phyloP scores from a whole-genome alignment of 2,888 invertebrate genomes.

The Clistopyga incitator region DNA sequence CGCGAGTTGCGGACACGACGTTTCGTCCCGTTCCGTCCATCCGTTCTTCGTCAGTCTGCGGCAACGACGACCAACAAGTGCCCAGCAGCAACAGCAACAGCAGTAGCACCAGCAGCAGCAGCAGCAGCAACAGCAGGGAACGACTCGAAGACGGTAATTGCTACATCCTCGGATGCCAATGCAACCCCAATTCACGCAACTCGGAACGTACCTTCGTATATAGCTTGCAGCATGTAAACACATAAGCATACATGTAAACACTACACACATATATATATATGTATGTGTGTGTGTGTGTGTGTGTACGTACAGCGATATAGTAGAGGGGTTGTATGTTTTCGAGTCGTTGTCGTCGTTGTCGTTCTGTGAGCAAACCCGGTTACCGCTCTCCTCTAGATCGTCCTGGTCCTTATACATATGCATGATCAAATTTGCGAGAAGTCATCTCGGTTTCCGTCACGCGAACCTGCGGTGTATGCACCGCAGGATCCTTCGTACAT shows the following conservation, averaged over 20 bases:
- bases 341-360: constrained; percentile 36
- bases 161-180: constrained; percentile 81
- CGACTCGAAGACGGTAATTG: constrained; percentile 78
- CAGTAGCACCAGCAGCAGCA: constrained; percentile 16
- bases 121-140: constrained; percentile 73
- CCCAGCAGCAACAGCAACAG: constrained; percentile 16
- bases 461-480: constrained; percentile 77
- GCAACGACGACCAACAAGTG: constrained; percentile 45
- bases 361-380: constrained; percentile 37
- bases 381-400: constrained; percentile 31
- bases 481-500: constrained; percentile 33
- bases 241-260: background rate
- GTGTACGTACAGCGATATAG: no score
- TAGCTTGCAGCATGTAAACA: constrained; percentile 19
- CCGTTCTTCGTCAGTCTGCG: constrained; percentile 47
- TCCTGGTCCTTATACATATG: constrained; percentile 71
- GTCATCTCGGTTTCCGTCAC: constrained; percentile 80
- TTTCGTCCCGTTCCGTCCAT: constrained; percentile 40
- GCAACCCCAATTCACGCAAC: constrained; percentile 77
- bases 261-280: background rate
- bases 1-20: constrained; percentile 71
- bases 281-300: no score
- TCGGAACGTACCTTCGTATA: constrained; percentile 51
- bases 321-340: constrained; percentile 23
- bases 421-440: constrained; percentile 60